Evolutionary conservation across 2,888 invertebrate genomes (phyloP).

Genomic region (Tetanocera ferruginea): DNA sequence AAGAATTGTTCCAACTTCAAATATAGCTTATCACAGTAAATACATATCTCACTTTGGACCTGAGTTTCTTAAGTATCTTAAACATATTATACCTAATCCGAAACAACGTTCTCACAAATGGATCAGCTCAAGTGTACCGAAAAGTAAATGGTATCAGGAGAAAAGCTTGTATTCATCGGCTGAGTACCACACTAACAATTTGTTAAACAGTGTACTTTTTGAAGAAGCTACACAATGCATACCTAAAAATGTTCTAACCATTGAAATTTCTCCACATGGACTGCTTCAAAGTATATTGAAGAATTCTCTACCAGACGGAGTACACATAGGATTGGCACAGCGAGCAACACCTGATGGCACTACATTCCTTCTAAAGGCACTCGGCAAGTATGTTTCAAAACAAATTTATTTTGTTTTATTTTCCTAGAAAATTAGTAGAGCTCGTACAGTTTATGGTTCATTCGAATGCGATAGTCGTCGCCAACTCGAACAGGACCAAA

Average conservation of each 20-base stretch:
- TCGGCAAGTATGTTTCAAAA: conserved; percentile 71
- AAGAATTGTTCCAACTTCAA: conserved; percentile 85
- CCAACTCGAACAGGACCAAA: too few species aligned
- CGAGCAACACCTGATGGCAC: conserved; percentile 72
- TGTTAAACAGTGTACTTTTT: conserved; percentile 75
- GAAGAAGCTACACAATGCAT: conserved; percentile 76
- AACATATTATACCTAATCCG: conserved; percentile 76
- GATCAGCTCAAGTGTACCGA: conserved; percentile 88
- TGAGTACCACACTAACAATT: conserved; percentile 90
- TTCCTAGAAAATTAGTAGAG: too few species aligned
- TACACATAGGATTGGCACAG: conserved; percentile 75
- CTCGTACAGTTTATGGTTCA: too few species aligned
- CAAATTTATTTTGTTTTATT: too few species aligned
- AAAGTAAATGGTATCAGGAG: conserved; percentile 77
- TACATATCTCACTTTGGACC: conserved; percentile 82
- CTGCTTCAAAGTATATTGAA: conserved; percentile 78
- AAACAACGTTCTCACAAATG: conserved; percentile 81
- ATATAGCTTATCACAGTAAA: conserved; percentile 90
- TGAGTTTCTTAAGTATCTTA: conserved; percentile 76
- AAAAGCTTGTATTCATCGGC: conserved; percentile 78
- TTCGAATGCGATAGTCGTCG: too few species aligned
- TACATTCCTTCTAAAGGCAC: conserved; percentile 66
- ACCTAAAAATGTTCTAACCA: conserved; percentile 75
- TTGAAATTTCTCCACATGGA: conserved; percentile 81
- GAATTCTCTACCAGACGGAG: conserved; percentile 72